Evolutionary conservation across 2,888 invertebrate species (phyloP), one percentile per base, ranked within the genome.

Genomic region (Emmelina monodactyla): DNA sequence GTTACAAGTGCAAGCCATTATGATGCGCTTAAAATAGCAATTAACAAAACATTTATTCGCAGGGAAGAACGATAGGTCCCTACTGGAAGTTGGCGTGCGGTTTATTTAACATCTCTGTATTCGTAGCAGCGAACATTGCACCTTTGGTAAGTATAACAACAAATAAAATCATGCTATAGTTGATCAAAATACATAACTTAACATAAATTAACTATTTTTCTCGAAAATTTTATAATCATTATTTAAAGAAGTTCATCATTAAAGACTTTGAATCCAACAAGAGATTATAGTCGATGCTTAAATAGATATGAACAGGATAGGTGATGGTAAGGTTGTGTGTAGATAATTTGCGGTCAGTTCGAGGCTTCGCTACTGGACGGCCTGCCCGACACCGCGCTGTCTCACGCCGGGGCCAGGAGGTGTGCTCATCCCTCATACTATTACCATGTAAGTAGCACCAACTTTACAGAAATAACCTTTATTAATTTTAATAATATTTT

Each of bases 351-450:
- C 51, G 73, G 73, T 13, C 55, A 56, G 39, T 67, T 60, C 44
- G 75, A 76, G 49, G 53, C 55, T 22, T 51, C 53, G 25, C 31
- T 53, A 35, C 42, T 59, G 34, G 59, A 60, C 39, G 63, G 59
- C 11, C 41, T 66, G 37, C 51, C 55, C 14, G 59, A 62, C 33
- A 60, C 64, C 35, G 60, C 61, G 40, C 53, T 52, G 25, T 46
- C 58, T 30, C 61, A 62, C 48, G 54, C 58, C 43, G 65, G 62
- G 31, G 62, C 63, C 31, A 55, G 63, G 2, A 69, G 65, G 39
- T 73, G 75, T 51, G 47, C 62, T 37, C 69, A 75, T 51, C 67
- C 71, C 43, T 70, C 78, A 31, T 79, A 75, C 52, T 78, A 69
- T 48, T 76, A 72, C 44, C 78, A 79, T 47, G 78, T 76, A 67